Base-by-base conservation (phyloP, 2,888 invertebrate genomes). In the Carabus problematicus region DNA sequence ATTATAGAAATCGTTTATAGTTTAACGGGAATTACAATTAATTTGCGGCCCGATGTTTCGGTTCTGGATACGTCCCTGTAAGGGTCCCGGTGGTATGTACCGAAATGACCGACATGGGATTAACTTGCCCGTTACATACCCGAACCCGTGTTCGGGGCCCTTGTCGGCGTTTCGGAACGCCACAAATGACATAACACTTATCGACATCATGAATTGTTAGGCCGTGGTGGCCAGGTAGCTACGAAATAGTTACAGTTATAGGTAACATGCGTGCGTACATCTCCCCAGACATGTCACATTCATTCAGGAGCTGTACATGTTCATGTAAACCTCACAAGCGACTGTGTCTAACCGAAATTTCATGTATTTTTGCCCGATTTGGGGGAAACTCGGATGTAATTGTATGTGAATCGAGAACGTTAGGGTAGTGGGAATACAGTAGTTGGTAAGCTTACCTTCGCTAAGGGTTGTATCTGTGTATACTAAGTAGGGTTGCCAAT, bases 101-200 rank as follows among this genome's bases (percentile, higher is more conserved):
- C n/a, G 42, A 64, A n/a, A 64, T 47, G 59, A 56, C 60, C 52
- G 60, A 59, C 67, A 59, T 12, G 54, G 61, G 67, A 52, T 67
- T 67, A 60, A 29, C 43, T 42, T 54, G 60, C 60, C 56, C 56
- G 58, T 52, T 42, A 54, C 59, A 60, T 60, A 19, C 29, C 8
- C 52, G 54, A 40, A 54, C 16, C 63, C 39, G 12, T 64, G 9
- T 29, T 19, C 67, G 42, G 11, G 12, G 18, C 59, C 41, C 64
- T 59, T 60, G 60, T 67, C 49, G 40, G 49, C 60, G 43, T 45
- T 52, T 63, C 41, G 54, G 52, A 63, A 52, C 29, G 58, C 66
- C 66, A 43, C 66, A 66, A 66, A 66, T 66, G 66, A 66, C 66
- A 66, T 66, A 66, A 66, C 66, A 66, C 66, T 66, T 49, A 66